These are phyloP conservation scores for Umimayanthus chanpuru DNA, from an alignment of 92 coral and sea anemone genomes.

Conservation along the genomic window DNA sequence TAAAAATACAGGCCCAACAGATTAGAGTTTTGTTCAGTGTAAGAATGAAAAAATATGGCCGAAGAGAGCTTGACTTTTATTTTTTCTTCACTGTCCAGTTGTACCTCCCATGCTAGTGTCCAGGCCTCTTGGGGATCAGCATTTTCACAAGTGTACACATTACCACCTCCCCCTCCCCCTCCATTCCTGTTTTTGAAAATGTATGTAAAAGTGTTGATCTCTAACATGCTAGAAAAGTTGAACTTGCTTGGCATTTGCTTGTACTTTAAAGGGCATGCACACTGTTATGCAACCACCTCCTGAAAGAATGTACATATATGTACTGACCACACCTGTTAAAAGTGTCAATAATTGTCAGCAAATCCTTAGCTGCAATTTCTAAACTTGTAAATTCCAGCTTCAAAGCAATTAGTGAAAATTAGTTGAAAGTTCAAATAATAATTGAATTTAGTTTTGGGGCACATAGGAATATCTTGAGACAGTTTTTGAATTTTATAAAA, in stretches of 20 bases:
- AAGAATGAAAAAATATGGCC: not conserved
- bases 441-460: not conserved
- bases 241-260: no score
- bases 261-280: not conserved
- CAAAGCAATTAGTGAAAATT: no score
- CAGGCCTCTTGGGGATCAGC: not conserved
- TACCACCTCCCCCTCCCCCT: not conserved
- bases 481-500: no score
- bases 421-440: no score
- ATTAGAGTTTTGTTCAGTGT: not conserved
- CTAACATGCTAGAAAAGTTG: not conserved
- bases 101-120: not conserved
- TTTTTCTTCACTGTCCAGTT: not conserved
- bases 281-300: not conserved
- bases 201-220: not conserved
- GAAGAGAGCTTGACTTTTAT: not conserved
- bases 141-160: not conserved
- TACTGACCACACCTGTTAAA: not conserved
- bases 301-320: no score
- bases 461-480: not conserved
- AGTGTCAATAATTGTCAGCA: not conserved
- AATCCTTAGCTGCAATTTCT: not conserved
- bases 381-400: no score
- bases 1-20: slow-evolving; percentile 11
- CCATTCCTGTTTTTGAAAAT: not conserved